phyloP scores from a whole-genome alignment of 2,113 vertebrate species.

The Hypanus sabinus region DNA sequence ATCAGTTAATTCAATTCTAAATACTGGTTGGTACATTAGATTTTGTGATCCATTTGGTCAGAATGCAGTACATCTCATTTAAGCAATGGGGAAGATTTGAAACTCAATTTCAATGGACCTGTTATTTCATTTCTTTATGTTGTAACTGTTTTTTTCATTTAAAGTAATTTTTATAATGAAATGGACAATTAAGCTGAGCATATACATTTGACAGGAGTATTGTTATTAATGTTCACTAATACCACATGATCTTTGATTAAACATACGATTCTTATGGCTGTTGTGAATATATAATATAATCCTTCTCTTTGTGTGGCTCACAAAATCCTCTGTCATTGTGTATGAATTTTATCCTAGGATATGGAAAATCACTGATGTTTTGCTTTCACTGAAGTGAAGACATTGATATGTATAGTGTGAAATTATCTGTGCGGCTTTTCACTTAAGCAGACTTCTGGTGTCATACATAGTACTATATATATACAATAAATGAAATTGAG shows the following conservation, averaged over 20 bases:
- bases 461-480: background rate
- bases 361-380: background rate
- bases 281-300: background rate
- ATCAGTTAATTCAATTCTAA: conserved; percentile 12
- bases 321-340: background rate
- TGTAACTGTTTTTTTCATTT: background rate
- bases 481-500: background rate
- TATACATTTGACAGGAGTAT: background rate
- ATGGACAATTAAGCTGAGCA: background rate
- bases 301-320: background rate
- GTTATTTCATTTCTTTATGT: background rate
- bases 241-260: background rate
- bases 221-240: background rate
- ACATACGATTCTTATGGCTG: background rate
- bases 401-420: background rate
- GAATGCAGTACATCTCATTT: background rate
- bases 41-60: background rate
- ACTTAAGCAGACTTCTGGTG: background rate
- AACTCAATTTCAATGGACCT: background rate
- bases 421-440: background rate
- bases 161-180: background rate
- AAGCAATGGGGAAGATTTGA: background rate
- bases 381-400: background rate
- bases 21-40: background rate
- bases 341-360: background rate